phyloP scores from a whole-genome alignment of 2,888 invertebrate genomes.

The Synergus umbraculus region DNA sequence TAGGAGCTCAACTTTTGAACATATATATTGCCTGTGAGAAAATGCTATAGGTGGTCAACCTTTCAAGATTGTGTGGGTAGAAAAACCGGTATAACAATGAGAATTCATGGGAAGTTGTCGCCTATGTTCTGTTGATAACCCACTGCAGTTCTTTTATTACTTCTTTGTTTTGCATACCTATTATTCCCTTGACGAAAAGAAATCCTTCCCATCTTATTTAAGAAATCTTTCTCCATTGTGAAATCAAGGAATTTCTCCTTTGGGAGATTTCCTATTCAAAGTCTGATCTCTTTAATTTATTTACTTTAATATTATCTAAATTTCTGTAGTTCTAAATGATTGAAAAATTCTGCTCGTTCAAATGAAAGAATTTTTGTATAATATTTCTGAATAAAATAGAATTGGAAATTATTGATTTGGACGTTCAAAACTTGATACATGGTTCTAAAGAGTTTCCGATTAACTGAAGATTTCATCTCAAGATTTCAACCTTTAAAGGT shows the following conservation, averaged over 20 bases:
- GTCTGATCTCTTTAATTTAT: neutral
- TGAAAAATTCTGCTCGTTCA: too few relatives aligned
- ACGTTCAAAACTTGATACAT: too few relatives aligned
- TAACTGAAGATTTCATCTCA: neutral
- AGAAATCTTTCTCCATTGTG: constrained; percentile 33
- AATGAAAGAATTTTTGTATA: too few relatives aligned
- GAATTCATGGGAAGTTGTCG: constrained; percentile 31
- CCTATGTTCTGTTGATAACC: constrained; percentile 28
- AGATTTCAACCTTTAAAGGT: neutral
- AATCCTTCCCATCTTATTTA: constrained; percentile 1
- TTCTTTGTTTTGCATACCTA: constrained; percentile 31
- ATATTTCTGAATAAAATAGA: too few relatives aligned
- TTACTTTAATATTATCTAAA: neutral
- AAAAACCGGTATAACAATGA: constrained; percentile 38
- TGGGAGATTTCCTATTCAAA: neutral
- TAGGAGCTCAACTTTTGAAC: neutral
- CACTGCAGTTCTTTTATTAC: constrained; percentile 23
- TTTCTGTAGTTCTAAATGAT: too few relatives aligned
- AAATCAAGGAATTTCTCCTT: neutral
- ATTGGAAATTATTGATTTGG: too few relatives aligned
- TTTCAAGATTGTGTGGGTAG: constrained; percentile 32
- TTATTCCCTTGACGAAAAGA: constrained; percentile 10
- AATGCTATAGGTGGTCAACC: constrained; percentile 36
- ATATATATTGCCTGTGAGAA: neutral
- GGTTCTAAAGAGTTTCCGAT: neutral